phyloP scores from a whole-genome alignment of 2,888 invertebrate species.

The Archips crataeganus region DNA sequence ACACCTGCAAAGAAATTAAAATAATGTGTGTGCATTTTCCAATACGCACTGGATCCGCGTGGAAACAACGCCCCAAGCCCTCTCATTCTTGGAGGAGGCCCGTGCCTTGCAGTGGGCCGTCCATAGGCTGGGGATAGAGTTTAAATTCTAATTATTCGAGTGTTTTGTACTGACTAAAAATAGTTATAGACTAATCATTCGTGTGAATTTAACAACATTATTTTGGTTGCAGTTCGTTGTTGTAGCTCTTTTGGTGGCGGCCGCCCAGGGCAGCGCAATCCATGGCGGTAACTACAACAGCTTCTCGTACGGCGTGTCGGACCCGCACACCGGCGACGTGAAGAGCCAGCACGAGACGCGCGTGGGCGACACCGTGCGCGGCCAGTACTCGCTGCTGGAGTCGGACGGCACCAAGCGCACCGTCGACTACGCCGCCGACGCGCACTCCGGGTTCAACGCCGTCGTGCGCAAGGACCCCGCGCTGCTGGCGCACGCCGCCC shows the following conservation, averaged over 20 bases:
- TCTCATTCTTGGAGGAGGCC: too few relatives aligned
- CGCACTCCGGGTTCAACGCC: conserved; percentile 25
- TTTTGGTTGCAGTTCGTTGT: conserved; percentile 76
- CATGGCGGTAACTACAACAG: conserved; percentile 75
- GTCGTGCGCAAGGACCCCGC: conserved; percentile 45
- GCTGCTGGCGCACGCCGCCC: conserved; percentile 51
- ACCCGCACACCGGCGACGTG: conserved; percentile 81
- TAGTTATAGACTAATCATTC: too few relatives aligned
- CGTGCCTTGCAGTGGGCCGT: too few relatives aligned
- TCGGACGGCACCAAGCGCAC: conserved; percentile 88
- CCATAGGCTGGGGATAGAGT: too few relatives aligned
- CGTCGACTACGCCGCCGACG: conserved; percentile 77
- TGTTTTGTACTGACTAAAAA: too few relatives aligned
- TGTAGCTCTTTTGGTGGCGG: conserved; percentile 77
- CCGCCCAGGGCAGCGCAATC: conserved; percentile 73
- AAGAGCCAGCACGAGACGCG: conserved; percentile 88
- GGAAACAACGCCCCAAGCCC: too few relatives aligned
- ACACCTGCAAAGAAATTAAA: too few relatives aligned
- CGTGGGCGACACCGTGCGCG: conserved; percentile 87
- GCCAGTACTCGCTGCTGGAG: conserved; percentile 82
- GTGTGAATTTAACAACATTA: conserved; percentile 32
- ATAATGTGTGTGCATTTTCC: too few relatives aligned
- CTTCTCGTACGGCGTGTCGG: conserved; percentile 80
- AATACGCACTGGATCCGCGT: too few relatives aligned
- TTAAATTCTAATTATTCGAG: too few relatives aligned